phyloP scores from a whole-genome alignment of 2,797 vertebrate genomes.

The Sandelia bainsii region DNA sequence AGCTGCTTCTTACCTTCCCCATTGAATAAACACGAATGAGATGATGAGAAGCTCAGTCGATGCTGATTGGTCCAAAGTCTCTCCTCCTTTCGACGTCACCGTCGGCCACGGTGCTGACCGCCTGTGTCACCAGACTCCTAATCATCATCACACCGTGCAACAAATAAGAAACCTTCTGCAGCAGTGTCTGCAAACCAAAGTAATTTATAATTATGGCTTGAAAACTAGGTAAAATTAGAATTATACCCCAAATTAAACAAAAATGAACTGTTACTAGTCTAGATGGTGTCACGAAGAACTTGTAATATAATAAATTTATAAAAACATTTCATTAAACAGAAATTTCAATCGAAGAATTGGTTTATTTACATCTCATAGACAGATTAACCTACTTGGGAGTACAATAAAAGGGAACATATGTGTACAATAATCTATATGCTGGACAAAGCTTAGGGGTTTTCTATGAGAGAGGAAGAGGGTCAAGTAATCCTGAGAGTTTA shows the following conservation, averaged over 20 bases:
- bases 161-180: neutral
- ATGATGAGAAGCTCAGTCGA: slow-evolving; percentile 33
- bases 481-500: too few species aligned
- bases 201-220: neutral
- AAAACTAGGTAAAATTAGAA: neutral
- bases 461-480: too few species aligned
- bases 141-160: too few species aligned
- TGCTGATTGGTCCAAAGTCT: slow-evolving; percentile 72
- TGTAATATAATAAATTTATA: too few species aligned
- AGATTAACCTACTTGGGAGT: too few species aligned
- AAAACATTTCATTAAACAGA: too few species aligned
- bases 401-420: too few species aligned
- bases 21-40: slow-evolving; percentile 41
- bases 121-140: neutral
- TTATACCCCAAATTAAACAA: neutral
- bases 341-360: neutral
- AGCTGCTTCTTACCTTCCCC: slow-evolving; percentile 48
- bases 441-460: too few species aligned
- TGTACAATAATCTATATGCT: too few species aligned
- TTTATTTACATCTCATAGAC: too few species aligned
- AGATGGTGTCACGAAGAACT: too few species aligned
- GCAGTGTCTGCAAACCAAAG: neutral
- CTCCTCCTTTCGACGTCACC: slow-evolving; percentile 75
- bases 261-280: too few species aligned
- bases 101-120: neutral